Percentiles rank a stretch among this genome's conserved stretches.
Conservation (phyloP, 2,888 invertebrate species). For the Athrips mouffetella region DNA sequence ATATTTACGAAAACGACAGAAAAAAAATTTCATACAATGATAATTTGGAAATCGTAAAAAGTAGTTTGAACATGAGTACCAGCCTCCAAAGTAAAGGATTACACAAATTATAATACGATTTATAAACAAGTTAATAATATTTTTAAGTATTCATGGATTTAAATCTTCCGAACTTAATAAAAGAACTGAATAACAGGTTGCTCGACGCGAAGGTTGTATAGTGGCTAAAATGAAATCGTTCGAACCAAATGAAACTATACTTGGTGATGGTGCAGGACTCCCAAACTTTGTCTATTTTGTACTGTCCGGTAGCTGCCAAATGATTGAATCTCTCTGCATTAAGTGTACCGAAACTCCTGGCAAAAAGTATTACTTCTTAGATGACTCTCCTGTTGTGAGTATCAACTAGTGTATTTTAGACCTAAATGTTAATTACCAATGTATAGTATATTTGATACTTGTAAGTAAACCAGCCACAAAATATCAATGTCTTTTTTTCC, state of each 20-base stretch:
- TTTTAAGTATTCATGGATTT: too few relatives aligned
- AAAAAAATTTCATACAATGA: too few relatives aligned
- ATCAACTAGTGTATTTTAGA: slow-evolving; percentile 31
- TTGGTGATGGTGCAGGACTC: slow-evolving; percentile 73
- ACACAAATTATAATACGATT: too few relatives aligned
- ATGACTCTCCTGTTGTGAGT: slow-evolving; percentile 70
- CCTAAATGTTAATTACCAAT: neutral
- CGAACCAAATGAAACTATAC: slow-evolving; percentile 72
- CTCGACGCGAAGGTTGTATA: slow-evolving; percentile 81
- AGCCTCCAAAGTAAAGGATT: too few relatives aligned
- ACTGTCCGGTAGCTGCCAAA: slow-evolving; percentile 77
- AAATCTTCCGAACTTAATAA: too few relatives aligned
- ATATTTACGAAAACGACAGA: too few relatives aligned
- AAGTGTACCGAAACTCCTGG: slow-evolving; percentile 46
- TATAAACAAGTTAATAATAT: too few relatives aligned
- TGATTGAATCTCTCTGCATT: slow-evolving; percentile 78
- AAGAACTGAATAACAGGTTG: slow-evolving; percentile 54
- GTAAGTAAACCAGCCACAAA: too few relatives aligned
- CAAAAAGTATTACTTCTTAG: slow-evolving; percentile 59
- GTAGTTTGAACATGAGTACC: too few relatives aligned
- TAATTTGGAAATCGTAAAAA: too few relatives aligned
- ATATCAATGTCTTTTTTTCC: too few relatives aligned
- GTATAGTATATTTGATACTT: neutral
- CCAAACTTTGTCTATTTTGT: slow-evolving; percentile 76
- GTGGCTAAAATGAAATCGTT: slow-evolving; percentile 80